phyloP scores from a whole-genome alignment of 2,797 vertebrate genomes.

The Prionace glauca region DNA sequence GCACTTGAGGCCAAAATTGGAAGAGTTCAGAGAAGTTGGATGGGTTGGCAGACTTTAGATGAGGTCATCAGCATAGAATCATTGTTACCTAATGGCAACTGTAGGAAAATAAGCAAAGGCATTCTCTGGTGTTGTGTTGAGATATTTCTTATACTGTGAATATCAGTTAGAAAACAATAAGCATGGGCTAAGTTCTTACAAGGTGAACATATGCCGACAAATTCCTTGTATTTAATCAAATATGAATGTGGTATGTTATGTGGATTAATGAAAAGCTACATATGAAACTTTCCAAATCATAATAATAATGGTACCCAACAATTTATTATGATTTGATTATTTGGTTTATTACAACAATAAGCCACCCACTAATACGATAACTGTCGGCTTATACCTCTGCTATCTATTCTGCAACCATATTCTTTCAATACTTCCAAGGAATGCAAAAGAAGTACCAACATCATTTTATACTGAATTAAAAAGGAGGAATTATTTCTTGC shows the following conservation, averaged over 20 bases:
- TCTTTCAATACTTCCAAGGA: not conserved
- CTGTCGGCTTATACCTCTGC: not conserved
- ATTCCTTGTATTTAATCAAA: not conserved
- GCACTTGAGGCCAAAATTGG: not conserved
- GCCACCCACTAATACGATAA: not conserved
- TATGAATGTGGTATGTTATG: not conserved
- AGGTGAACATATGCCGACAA: not conserved
- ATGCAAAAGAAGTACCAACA: not conserved
- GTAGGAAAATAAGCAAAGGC: not conserved
- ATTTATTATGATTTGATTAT: not conserved
- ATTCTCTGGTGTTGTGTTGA: not conserved
- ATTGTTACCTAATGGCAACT: not conserved
- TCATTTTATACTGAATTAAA: not conserved
- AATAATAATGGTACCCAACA: not conserved
- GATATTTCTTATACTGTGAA: not conserved
- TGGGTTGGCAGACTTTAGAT: not conserved
- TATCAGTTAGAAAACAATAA: not conserved
- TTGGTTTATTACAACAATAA: not conserved
- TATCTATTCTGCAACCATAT: not conserved
- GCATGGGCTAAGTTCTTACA: not conserved
- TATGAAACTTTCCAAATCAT: not conserved
- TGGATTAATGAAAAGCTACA: not conserved
- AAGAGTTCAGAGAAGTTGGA: not conserved
- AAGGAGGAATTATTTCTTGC: not conserved
- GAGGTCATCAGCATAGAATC: not conserved